Evolutionary conservation across 1,140 invertebrate genomes (phyloP).

Genomic region (Caenorhabditis remanei): DNA sequence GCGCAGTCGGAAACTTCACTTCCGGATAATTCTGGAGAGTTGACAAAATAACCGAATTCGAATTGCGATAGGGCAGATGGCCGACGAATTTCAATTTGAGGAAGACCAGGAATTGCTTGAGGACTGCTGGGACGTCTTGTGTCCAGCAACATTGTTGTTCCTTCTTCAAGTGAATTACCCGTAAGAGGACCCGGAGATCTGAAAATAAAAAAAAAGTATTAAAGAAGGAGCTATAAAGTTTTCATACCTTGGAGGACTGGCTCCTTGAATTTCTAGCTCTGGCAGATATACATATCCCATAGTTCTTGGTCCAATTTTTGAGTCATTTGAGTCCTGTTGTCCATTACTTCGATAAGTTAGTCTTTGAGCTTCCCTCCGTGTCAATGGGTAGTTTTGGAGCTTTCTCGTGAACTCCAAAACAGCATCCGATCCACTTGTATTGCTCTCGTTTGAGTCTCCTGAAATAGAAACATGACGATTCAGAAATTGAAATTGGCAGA

Average conservation of each 20-base stretch:
- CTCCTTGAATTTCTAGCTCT: constrained; percentile 76
- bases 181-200: constrained; percentile 62
- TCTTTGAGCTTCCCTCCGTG: constrained; percentile 74
- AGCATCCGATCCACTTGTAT: constrained; percentile 75
- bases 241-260: constrained; percentile 73
- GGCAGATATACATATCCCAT: constrained; percentile 75
- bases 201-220: not conserved
- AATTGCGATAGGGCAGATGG: constrained; percentile 78
- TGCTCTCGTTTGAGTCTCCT: constrained; percentile 77
- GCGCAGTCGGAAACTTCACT: constrained; percentile 76
- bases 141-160: constrained; percentile 59
- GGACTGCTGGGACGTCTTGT: constrained; percentile 73
- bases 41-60: constrained; percentile 77
- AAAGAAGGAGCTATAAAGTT: not conserved
- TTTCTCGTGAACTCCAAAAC: constrained; percentile 77
- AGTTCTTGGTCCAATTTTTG: constrained; percentile 59
- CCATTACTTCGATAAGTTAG: constrained; percentile 72
- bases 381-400: constrained; percentile 76
- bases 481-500: not conserved
- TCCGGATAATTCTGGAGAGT: constrained; percentile 75
- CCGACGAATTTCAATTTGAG: constrained; percentile 75
- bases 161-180: constrained; percentile 62
- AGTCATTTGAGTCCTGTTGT: constrained; percentile 74
- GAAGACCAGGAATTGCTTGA: constrained; percentile 76
- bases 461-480: not conserved